Conservation (phyloP, 2,113 vertebrate species). For the Pogona vitticeps region DNA sequence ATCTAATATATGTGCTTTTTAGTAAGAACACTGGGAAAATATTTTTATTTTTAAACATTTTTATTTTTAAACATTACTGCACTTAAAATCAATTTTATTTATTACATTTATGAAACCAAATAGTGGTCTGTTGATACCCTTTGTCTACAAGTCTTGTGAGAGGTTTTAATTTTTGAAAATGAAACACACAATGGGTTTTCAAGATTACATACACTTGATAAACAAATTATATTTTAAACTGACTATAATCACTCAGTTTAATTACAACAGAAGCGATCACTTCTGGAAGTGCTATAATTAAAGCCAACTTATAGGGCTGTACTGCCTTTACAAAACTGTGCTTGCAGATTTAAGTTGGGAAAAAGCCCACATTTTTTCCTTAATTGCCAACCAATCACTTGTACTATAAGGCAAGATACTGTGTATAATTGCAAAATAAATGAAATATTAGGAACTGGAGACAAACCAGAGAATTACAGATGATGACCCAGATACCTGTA, state of each 20-base stretch:
- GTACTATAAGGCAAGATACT: neutral
- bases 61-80: slow-evolving; percentile 1
- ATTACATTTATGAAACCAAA: no score
- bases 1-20: neutral
- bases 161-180: neutral
- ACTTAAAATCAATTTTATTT: neutral
- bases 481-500: neutral
- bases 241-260: neutral
- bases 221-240: neutral
- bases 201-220: neutral
- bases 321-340: neutral
- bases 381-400: neutral
- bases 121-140: neutral
- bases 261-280: neutral
- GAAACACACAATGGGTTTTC: neutral
- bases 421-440: neutral
- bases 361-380: neutral
- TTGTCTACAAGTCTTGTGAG: neutral
- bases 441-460: neutral
- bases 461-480: neutral
- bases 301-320: neutral
- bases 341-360: neutral
- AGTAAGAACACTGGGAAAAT: neutral
- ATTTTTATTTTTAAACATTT: neutral
- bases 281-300: neutral